Percentiles rank a stretch among this genome's conserved stretches.
phyloP scores from a whole-genome alignment of 2,888 invertebrate species.

The Nomada flava region DNA sequence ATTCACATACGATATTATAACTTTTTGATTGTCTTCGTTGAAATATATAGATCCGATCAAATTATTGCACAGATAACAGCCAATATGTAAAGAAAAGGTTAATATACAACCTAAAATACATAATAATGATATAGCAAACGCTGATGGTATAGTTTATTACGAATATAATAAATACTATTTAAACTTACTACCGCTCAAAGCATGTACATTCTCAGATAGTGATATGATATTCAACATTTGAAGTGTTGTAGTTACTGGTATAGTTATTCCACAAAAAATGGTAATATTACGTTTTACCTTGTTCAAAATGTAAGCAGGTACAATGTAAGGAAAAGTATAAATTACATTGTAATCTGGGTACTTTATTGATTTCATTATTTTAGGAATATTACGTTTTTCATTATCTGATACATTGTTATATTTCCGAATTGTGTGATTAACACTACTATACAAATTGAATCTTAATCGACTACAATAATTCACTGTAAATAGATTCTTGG shows the following conservation, averaged over 20 bases:
- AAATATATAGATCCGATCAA: slow-evolving; percentile 69
- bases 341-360: slow-evolving; percentile 70
- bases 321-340: slow-evolving; percentile 62
- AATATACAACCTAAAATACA: slow-evolving; percentile 49
- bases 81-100: slow-evolving; percentile 27
- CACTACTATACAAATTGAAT: not conserved
- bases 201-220: rapidly evolving
- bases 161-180: not conserved
- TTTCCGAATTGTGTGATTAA: not conserved
- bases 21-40: slow-evolving; percentile 53
- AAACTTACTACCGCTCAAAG: slow-evolving; percentile 54
- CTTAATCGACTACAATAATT: not conserved
- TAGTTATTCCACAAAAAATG: not conserved
- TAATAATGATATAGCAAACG: not conserved
- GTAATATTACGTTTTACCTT: slow-evolving; percentile 57
- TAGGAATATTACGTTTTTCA: not conserved
- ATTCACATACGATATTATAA: slow-evolving; percentile 67
- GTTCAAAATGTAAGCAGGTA: slow-evolving; percentile 47
- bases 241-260: slow-evolving; percentile 34
- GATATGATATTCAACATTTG: slow-evolving; percentile 16
- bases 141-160: not conserved
- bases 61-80: slow-evolving; percentile 64
- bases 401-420: not conserved
- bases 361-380: slow-evolving; percentile 30
- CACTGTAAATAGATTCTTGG: not conserved